Evolutionary conservation across 2,113 vertebrate species (phyloP), one percentile per base, ranked within the genome.

Genomic region (Rhipidura dahli): DNA sequence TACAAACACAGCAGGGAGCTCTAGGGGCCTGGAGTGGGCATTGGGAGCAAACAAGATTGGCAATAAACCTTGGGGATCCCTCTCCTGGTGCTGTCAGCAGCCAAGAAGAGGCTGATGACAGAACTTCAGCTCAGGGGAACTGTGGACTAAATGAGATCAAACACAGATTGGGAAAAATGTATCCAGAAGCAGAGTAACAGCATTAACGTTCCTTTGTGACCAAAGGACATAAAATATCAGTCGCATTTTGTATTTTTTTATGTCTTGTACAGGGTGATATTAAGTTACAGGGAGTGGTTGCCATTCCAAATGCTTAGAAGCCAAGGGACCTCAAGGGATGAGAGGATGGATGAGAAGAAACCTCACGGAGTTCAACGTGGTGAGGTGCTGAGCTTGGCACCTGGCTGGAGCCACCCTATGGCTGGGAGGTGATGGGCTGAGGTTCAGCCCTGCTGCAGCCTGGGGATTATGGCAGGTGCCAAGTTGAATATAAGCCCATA

Each of bases 11-110:
- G 22, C 0, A 3, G 59, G 35, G 24, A 63, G 31, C 13, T 53
- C 9, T 39, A 30, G 31, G 9, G 26, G 10, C 13, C 11, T 0
- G 1, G 28, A 49, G 49, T 76, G 37, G 31, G 13, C 0, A 0
- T 1, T 83, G 45, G 50, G 44, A 87, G 31, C 40, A 82, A 71
- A 73, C 0, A 1, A 79, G 49, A 44, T 30, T 57, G 47, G 10
- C n/a, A 37, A 11, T 23, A 79, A 79, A 53, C 12, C 11, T 39
- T 0, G 0, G 44, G 51, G 17, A 71, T 81, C 56, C 23, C 3
- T 87, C 31, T 92, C 53, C 65, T 71, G 37, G 31, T 85, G 65
- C 56, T 94, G 35, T 39, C 1, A 15, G 30, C 27, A 71, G 73
- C 39, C 28, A 39, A 54, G 61, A 51, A 30, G 75, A 57, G 49